Evolutionary conservation across 2,888 invertebrate genomes (phyloP), one percentile per base, ranked within the genome.

Genomic region (Mesoligia furuncula): DNA sequence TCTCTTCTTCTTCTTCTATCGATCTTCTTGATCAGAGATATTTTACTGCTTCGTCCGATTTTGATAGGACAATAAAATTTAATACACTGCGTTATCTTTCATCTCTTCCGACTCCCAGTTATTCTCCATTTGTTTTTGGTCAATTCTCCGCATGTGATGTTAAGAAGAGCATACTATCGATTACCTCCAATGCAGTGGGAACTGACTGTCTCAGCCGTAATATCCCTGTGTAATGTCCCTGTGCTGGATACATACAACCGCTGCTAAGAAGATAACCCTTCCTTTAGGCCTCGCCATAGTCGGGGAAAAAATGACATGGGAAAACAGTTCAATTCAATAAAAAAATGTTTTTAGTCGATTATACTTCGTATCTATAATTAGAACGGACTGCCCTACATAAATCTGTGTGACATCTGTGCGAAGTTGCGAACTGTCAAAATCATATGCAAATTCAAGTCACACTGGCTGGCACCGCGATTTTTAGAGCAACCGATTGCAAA

Each of bases 391-490:
- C 11, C 27, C 15, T 51, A 77, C 20, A n/a, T 36, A 69, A n/a
- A 69, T n/a, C 17, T 51, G 2, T 51, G 6, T 54, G 51, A 36
- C 13, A 73, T 80, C 74, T 80, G 74, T 82, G 69, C 31, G 9
- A 75, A 51, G 70, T 70, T 42, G 42, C 13, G 42, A 42, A 45
- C 11, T 85, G 79, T 83, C 85, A 83, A 88, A 83, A 72, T 69
- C 75, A 82, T 81, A 81, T 79, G 86, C 75, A 83, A 77, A 81
- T 83, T 65, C 75, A 82, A 69, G 68, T 75, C 77, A 31, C 64
- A 73, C 57, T 64, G 61, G 68, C 42, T 84, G 42, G 54, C 45
- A 70, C 68, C 61, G 75, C 67, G 71, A 31, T 62, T 80, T 85
- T 80, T 65, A 68, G 24, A 31, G 67, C 64, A 54, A 39, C 67